These are phyloP conservation scores for Pasiphila rectangulata DNA, from an alignment of 2,888 invertebrate genomes.

Conservation along the genomic window DNA sequence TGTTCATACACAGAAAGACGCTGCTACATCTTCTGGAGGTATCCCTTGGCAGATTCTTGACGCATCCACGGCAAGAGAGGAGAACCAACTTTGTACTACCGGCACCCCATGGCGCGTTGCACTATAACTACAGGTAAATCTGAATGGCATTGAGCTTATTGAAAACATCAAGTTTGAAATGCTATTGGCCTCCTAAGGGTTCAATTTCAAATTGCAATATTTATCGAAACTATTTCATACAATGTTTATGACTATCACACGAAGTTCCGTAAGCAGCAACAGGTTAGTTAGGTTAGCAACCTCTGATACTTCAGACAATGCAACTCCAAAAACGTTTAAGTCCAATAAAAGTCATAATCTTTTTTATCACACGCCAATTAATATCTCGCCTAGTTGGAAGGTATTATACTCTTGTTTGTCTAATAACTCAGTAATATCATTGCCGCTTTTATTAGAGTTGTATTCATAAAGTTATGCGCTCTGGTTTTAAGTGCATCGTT, in stretches of 20 bases:
- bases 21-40: no score
- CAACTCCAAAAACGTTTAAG: slow-evolving; percentile 8
- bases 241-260: background rate
- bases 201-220: background rate
- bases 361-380: slow-evolving; percentile 33
- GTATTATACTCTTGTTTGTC: slow-evolving; percentile 45
- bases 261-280: no score
- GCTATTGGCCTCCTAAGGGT: background rate
- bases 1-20: no score
- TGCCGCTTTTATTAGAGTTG: slow-evolving; percentile 46
- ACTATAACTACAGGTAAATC: slow-evolving; percentile 8
- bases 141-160: background rate
- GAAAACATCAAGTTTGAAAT: background rate
- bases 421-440: slow-evolving; percentile 51
- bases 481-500: slow-evolving; percentile 51
- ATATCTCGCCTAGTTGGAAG: slow-evolving; percentile 27
- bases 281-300: no score
- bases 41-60: no score
- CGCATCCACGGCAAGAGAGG: no score
- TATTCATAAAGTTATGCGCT: slow-evolving; percentile 52
- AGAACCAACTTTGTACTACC: no score
- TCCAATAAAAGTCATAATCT: slow-evolving; percentile 4
- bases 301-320: slow-evolving; percentile 11
- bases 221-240: background rate
- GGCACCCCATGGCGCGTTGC: no score